A percentile compares a stretch with the other conserved stretches of the same genome.
phyloP scores from a whole-genome alignment of 2,113 vertebrate species.

The Saimiri boliviensis region DNA sequence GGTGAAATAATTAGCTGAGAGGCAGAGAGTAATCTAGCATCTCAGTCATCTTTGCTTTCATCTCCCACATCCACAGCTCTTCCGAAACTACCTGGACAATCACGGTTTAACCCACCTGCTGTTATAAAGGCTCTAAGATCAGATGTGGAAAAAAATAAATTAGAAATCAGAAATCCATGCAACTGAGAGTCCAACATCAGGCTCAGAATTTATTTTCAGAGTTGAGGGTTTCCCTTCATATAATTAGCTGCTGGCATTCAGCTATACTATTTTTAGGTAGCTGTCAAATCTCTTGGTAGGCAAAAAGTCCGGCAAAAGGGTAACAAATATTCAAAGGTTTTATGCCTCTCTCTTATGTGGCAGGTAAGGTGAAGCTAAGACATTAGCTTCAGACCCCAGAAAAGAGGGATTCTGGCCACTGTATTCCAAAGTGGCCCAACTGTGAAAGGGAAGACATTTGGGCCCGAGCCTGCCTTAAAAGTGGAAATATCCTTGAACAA shows the following conservation, averaged over 20 bases:
- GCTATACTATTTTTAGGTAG: slow-evolving; percentile 35
- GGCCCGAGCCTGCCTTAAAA: slow-evolving; percentile 8
- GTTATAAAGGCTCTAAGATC: background rate
- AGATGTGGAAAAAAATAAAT: background rate
- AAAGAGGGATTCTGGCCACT: background rate
- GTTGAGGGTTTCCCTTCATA: slow-evolving; percentile 23
- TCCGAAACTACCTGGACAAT: slow-evolving; percentile 16
- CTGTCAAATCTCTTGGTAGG: slow-evolving; percentile 32
- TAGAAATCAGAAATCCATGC: slow-evolving; percentile 1
- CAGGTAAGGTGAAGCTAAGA: slow-evolving; percentile 19
- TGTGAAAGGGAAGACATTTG: background rate
- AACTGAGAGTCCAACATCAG: background rate
- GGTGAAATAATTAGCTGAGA: slow-evolving; percentile 54
- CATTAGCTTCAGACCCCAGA: background rate
- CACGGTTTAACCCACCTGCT: background rate
- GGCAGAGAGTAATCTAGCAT: background rate
- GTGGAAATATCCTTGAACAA: slow-evolving; percentile 53
- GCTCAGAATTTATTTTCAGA: slow-evolving; percentile 28
- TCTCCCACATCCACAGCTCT: slow-evolving; percentile 12
- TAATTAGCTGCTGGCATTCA: slow-evolving; percentile 41
- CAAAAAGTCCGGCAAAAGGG: background rate
- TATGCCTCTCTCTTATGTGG: background rate
- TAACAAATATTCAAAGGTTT: slow-evolving; percentile 6
- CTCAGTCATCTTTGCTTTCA: slow-evolving; percentile 34
- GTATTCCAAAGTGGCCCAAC: background rate